Percentiles rank a stretch among this genome's conserved stretches.
phyloP scores from a whole-genome alignment of 2,113 vertebrate genomes.

The Phaetusa simplex region DNA sequence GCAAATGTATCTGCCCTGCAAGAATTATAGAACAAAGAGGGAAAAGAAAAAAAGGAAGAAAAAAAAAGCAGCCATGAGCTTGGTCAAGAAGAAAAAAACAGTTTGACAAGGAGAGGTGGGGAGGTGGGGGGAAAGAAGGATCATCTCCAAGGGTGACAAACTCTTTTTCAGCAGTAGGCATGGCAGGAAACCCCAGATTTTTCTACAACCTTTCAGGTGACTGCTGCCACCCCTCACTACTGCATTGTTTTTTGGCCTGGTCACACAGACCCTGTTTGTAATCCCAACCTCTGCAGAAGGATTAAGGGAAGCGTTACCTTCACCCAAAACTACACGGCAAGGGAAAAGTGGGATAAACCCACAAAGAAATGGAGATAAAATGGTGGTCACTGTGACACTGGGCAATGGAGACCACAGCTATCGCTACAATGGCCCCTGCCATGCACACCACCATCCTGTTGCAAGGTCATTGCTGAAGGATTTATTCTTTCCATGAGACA shows the following conservation, averaged over 20 bases:
- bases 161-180: background rate
- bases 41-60: rapidly evolving
- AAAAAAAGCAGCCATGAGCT: background rate
- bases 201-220: background rate
- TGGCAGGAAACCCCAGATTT: background rate
- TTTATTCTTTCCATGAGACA: background rate
- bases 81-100: background rate
- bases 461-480: background rate
- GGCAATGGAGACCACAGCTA: background rate
- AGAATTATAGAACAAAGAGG: background rate
- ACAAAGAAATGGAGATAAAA: background rate
- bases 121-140: background rate
- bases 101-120: background rate
- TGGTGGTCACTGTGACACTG: background rate
- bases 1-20: background rate
- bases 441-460: background rate
- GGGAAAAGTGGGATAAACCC: background rate
- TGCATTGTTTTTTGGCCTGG: background rate
- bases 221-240: background rate
- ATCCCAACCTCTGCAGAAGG: background rate
- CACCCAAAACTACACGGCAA: background rate
- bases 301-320: background rate
- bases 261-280: background rate
- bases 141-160: background rate
- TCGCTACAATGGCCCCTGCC: background rate